Percentiles rank a stretch among this genome's conserved stretches.
phyloP scores from a whole-genome alignment of 2,888 invertebrate species.

The Hypercompe scribonia region DNA sequence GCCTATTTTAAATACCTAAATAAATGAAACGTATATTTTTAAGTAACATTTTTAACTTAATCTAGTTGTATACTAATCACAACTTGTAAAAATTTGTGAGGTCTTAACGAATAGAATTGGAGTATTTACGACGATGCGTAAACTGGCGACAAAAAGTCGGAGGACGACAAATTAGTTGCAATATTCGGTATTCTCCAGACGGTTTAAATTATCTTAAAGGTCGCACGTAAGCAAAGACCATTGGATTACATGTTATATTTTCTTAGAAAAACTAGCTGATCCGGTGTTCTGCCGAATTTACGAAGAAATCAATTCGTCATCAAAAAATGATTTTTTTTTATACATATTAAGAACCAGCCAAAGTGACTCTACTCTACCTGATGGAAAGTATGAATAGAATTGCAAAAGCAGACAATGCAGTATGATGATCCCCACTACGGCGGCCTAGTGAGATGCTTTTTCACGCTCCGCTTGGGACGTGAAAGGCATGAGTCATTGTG shows the following conservation, averaged over 20 bases:
- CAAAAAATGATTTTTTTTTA: too few species aligned
- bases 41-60: slow-evolving; percentile 35
- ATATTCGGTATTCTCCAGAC: neutral
- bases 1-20: slow-evolving; percentile 10
- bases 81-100: slow-evolving; percentile 30
- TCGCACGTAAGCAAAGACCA: neutral
- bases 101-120: slow-evolving; percentile 4
- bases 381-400: too few species aligned
- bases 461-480: too few species aligned
- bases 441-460: too few species aligned
- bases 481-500: too few species aligned
- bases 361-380: too few species aligned
- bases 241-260: neutral
- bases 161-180: neutral
- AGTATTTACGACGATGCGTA: neutral
- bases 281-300: too few species aligned
- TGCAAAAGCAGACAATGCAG: too few species aligned
- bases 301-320: too few species aligned
- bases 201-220: neutral
- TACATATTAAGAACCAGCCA: too few species aligned
- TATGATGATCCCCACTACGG: too few species aligned
- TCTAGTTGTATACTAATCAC: slow-evolving; percentile 36
- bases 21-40: slow-evolving; percentile 24
- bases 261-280: neutral
- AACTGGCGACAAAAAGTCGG: neutral